Percentiles rank a stretch among this genome's conserved stretches.
Evolutionary conservation across 2,113 vertebrate species (phyloP).

Genomic region (Myrmophylax atrothorax): DNA sequence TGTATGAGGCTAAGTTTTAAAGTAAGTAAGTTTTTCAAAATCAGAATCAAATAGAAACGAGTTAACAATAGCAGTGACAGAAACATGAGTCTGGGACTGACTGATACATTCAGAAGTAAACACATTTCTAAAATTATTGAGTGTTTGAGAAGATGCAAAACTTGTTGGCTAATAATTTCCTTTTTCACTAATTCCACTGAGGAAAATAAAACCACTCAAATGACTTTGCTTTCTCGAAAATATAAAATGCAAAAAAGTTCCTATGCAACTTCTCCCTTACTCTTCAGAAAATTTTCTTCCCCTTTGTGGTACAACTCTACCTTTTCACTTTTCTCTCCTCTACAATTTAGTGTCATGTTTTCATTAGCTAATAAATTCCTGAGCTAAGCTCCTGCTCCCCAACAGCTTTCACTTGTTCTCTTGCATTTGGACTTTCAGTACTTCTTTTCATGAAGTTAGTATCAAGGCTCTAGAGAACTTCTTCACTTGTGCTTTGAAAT

Average conservation of each 20-base stretch:
- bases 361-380: background rate
- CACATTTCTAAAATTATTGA: slow-evolving; percentile 8
- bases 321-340: background rate
- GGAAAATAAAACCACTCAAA: background rate
- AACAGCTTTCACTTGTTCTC: background rate
- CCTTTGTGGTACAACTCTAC: background rate
- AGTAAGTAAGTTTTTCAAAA: slow-evolving; percentile 54
- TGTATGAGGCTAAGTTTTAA: slow-evolving; percentile 4
- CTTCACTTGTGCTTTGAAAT: background rate
- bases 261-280: background rate
- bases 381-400: background rate
- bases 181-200: background rate
- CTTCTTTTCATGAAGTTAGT: background rate
- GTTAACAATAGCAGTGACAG: background rate
- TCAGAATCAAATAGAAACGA: slow-evolving; percentile 60
- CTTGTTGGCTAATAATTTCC: background rate
- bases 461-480: background rate
- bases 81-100: slow-evolving; percentile 5
- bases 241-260: background rate
- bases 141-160: background rate
- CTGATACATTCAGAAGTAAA: background rate
- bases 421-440: background rate
- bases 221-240: background rate
- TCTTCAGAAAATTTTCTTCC: background rate
- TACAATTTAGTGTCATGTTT: background rate